phyloP scores from a whole-genome alignment of 2,888 invertebrate genomes.

The Zygaena filipendulae region DNA sequence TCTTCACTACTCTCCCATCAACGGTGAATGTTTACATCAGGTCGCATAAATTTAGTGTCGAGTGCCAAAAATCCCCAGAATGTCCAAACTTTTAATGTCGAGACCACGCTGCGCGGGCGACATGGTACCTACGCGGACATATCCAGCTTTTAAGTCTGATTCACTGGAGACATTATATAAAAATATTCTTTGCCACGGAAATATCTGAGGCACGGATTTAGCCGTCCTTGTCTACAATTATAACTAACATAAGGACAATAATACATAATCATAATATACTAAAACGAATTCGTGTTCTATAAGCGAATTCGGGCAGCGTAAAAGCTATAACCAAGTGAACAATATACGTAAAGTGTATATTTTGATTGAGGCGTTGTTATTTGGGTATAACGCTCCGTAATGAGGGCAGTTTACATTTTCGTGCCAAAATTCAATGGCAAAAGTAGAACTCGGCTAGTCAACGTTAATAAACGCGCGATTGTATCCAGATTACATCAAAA shows the following conservation, averaged over 20 bases:
- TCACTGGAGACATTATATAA: constrained; percentile 54
- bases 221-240: constrained; percentile 57
- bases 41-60: constrained; percentile 23
- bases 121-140: too few relatives aligned
- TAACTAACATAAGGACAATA: constrained; percentile 52
- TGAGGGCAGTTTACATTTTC: constrained; percentile 66
- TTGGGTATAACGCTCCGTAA: constrained; percentile 49
- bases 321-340: too few relatives aligned
- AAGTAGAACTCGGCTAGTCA: constrained; percentile 61
- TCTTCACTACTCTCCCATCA: too few relatives aligned
- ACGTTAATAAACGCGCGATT: constrained; percentile 55
- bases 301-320: too few relatives aligned
- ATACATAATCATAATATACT: constrained; percentile 25
- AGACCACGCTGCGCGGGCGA: constrained; percentile 39
- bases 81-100: constrained; percentile 42
- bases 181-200: constrained; percentile 59
- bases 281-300: too few relatives aligned
- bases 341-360: constrained; percentile 19
- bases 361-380: constrained; percentile 21
- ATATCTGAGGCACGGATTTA: constrained; percentile 51
- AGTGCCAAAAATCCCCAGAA: constrained; percentile 43
- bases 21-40: too few relatives aligned
- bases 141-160: constrained; percentile 42
- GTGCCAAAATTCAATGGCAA: constrained; percentile 57
- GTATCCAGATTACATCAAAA: constrained; percentile 63